Conservation (phyloP, 2,797 vertebrate genomes). For the Sebastiscus tertius region DNA sequence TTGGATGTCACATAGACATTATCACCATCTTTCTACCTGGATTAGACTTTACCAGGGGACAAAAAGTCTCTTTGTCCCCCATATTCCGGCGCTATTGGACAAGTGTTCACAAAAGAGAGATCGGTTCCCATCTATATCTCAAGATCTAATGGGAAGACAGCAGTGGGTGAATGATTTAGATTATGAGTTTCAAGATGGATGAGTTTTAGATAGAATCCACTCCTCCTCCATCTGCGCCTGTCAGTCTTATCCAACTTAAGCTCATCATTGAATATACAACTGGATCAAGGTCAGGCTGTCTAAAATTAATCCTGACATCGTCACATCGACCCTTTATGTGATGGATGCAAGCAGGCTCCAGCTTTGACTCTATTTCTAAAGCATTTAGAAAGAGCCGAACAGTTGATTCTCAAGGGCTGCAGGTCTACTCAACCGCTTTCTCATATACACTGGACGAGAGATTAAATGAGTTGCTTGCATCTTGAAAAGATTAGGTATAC, state of each 20-base stretch:
- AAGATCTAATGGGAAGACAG: no score
- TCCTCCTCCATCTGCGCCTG: not conserved
- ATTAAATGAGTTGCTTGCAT: not conserved
- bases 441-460: not conserved
- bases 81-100: no score
- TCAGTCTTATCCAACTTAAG: not conserved
- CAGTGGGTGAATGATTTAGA: no score
- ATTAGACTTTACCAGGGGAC: no score
- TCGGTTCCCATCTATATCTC: not conserved
- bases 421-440: not conserved
- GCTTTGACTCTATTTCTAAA: not conserved
- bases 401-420: no score
- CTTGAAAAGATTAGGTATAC: not conserved
- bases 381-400: no score
- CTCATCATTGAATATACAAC: not conserved
- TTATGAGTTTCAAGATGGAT: not conserved
- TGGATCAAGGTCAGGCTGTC: not conserved
- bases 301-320: not conserved
- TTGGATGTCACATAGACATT: no score
- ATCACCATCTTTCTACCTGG: no score
- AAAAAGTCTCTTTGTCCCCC: no score
- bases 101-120: not conserved
- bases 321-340: not conserved
- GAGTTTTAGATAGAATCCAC: not conserved
- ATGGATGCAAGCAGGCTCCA: not conserved